Conservation (phyloP, 2,113 vertebrate genomes). For the Spermophilus dauricus region DNA sequence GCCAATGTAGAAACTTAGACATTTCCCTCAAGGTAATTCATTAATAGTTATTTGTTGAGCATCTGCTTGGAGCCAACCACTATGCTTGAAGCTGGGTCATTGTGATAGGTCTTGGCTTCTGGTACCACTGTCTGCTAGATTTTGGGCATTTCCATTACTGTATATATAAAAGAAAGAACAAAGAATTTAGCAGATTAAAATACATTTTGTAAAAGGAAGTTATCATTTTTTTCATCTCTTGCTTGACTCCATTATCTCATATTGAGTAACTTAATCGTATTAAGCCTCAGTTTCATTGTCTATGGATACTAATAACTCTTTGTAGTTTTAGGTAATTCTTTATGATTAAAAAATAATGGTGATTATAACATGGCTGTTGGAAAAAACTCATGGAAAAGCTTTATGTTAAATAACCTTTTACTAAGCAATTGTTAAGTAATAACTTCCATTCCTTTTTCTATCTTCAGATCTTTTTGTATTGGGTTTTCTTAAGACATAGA, state of each 20-base stretch:
- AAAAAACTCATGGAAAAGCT: background rate
- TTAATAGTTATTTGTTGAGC: background rate
- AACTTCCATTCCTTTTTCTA: constrained; percentile 21
- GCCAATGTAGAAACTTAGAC: background rate
- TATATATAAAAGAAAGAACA: constrained; percentile 29
- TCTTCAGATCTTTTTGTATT: background rate
- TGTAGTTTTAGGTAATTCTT: constrained; percentile 32
- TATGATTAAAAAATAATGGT: background rate
- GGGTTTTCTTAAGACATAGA: background rate
- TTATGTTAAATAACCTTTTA: constrained; percentile 17
- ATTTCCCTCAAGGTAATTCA: background rate
- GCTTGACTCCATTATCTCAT: background rate
- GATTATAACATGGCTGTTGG: background rate
- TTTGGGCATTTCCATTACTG: background rate
- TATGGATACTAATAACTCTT: background rate
- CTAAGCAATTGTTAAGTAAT: constrained; percentile 36
- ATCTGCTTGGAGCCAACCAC: background rate
- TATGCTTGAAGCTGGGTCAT: background rate
- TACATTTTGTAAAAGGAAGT: constrained; percentile 22
- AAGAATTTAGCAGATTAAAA: constrained; percentile 2
- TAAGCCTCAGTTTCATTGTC: background rate
- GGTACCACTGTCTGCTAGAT: background rate
- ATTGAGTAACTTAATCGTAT: background rate
- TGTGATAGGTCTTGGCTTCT: background rate
- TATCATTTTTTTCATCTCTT: constrained; percentile 9